Percentiles rank a stretch among this genome's conserved stretches.
These are phyloP conservation scores for Apodemia hepburni DNA, from an alignment of 2,888 invertebrate genomes.

Conservation along the genomic window DNA sequence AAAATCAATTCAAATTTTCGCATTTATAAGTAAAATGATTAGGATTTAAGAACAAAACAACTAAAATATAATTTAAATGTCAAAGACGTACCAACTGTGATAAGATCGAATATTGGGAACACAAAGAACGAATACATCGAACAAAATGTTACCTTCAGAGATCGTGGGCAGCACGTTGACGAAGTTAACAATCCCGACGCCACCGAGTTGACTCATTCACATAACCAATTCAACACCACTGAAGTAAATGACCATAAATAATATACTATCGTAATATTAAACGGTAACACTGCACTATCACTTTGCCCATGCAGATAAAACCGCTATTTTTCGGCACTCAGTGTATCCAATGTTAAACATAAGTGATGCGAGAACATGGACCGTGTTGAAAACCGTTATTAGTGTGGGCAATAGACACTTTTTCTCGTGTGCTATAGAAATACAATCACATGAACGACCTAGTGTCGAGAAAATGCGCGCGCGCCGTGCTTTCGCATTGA, in stretches of 20 bases:
- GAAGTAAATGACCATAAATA: conserved; percentile 49
- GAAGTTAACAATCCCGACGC: conserved; percentile 74
- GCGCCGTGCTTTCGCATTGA: conserved; percentile 58
- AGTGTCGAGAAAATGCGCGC: conserved; percentile 53
- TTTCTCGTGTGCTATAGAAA: conserved; percentile 56
- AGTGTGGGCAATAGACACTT: conserved; percentile 38
- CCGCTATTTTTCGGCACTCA: conserved; percentile 48
- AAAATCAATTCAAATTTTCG: neutral
- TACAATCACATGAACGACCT: conserved; percentile 63
- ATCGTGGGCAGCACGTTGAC: conserved; percentile 77
- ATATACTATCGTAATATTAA: neutral
- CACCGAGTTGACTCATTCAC: conserved; percentile 78
- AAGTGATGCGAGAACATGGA: conserved; percentile 30
- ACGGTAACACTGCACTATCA: conserved; percentile 45
- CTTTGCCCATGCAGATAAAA: conserved; percentile 67
- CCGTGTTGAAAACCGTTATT: conserved; percentile 38
- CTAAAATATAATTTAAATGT: neutral
- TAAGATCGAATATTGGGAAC: conserved; percentile 2
- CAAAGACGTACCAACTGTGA: neutral
- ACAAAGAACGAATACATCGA: conserved; percentile 18
- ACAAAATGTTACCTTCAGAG: conserved; percentile 62
- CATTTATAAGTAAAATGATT: neutral
- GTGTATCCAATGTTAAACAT: conserved; percentile 45
- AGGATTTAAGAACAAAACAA: neutral
- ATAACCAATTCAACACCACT: conserved; percentile 57